Evolutionary conservation across 2,888 invertebrate genomes (phyloP), one percentile per base, ranked within the genome.

Genomic region (Tipula helvola): DNA sequence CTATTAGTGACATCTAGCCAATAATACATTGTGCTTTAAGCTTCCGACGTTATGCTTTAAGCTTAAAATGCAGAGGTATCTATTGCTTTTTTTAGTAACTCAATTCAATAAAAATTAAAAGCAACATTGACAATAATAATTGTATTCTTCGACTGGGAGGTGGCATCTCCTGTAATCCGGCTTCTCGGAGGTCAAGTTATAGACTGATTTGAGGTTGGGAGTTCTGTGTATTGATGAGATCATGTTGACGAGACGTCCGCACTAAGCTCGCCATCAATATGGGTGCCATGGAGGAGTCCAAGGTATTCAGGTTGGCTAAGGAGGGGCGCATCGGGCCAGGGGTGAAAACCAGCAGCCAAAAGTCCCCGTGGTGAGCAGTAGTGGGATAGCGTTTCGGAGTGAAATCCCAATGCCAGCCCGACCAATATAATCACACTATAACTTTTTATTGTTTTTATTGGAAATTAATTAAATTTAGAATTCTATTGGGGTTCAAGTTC

Each of bases 341-440:
- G 96, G 96, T 97, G 97, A 96, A 97, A 97, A 97, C 95, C 96
- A 98, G 97, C 98, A 98, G 97, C 97, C 97, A 97, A 98, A 97
- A 98, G 97, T 96, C 96, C 95, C 97, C 97, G 97, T 96, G 97
- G 97, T 94, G 95, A 94, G 96, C 97, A 97, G 97, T 98, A 97
- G 97, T 96, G 97, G 97, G 97, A 97, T 96, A 95, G 97, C 97
- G 96, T 95, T 96, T 95, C 96, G 96, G 97, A 98, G 97, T 97
- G 96, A 94, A 94, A 93, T 94, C 94, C 95, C 94, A 95, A 94
- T 94, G 93, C 93, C 95, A 97, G 97, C 97, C 96, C 93, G 94
- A 93, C 93, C 94, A 94, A 96, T 92, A 96, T 90, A 95, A 93
- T 94, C 93, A 94, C 94, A 96, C 96, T 93, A 92, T 93, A 92